Percentiles rank a stretch among this genome's conserved stretches.
These are phyloP conservation scores for Tetragonula clypearis DNA, from an alignment of 1,140 invertebrate species.

Conservation along the genomic window DNA sequence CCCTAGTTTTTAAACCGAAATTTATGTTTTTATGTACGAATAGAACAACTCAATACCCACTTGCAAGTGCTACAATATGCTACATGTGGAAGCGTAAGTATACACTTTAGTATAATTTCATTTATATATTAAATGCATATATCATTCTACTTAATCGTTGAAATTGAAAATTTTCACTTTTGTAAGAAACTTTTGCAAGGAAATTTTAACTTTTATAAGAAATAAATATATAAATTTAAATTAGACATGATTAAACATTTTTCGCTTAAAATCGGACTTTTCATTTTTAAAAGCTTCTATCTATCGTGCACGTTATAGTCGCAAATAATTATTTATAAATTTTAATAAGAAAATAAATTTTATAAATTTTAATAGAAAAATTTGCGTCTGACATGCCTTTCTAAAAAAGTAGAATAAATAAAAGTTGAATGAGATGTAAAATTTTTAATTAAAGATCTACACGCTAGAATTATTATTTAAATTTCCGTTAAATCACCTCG, in stretches of 20 bases:
- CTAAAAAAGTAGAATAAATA: background rate
- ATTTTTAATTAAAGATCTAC: background rate
- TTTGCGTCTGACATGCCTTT: background rate
- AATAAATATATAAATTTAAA: background rate
- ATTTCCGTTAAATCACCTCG: too few species aligned
- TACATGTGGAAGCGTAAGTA: background rate
- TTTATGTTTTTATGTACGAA: background rate
- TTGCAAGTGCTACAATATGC: background rate
- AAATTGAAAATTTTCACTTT: background rate
- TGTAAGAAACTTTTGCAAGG: background rate
- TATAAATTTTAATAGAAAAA: background rate
- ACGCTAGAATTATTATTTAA: too few species aligned
- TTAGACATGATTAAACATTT: background rate
- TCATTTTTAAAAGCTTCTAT: background rate
- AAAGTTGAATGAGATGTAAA: background rate
- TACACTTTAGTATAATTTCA: background rate
- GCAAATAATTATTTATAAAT: background rate
- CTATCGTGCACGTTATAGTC: too few species aligned
- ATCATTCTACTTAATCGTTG: background rate
- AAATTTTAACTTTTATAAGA: background rate
- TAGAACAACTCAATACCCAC: background rate
- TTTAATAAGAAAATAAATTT: background rate
- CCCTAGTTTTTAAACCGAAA: background rate
- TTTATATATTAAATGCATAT: background rate
- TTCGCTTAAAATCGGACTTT: background rate